These are phyloP conservation scores for Malthinus seriepunctatus DNA, from an alignment of 2,888 invertebrate genomes.

Conservation along the genomic window DNA sequence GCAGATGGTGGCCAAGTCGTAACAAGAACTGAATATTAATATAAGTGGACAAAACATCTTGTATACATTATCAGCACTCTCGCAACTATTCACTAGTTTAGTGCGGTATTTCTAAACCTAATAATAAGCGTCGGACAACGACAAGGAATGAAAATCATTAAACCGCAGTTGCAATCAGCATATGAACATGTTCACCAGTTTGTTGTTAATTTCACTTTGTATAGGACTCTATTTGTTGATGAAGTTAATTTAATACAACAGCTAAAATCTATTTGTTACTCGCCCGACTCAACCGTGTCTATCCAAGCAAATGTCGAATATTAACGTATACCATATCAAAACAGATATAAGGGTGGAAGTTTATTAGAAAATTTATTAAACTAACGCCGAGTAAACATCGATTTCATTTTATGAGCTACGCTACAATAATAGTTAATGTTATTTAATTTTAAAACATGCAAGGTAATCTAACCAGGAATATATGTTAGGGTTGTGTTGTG, in stretches of 20 bases:
- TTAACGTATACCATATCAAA: background rate
- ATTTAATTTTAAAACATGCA: too few species aligned
- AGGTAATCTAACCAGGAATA: too few species aligned
- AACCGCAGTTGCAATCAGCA: slow-evolving; percentile 19
- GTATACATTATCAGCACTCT: slow-evolving; percentile 14
- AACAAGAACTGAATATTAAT: slow-evolving; percentile 15
- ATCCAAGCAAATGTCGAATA: slow-evolving; percentile 12
- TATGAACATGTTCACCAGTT: slow-evolving; percentile 15
- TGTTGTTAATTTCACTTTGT: slow-evolving; percentile 14
- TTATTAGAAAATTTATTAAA: too few species aligned
- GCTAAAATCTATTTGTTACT: slow-evolving; percentile 8
- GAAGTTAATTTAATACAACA: slow-evolving; percentile 15
- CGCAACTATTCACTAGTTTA: slow-evolving; percentile 4
- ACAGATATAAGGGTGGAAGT: too few species aligned
- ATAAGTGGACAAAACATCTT: slow-evolving; percentile 15
- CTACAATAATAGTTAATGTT: too few species aligned
- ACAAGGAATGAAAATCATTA: slow-evolving; percentile 2
- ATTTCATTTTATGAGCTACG: too few species aligned
- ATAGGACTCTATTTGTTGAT: slow-evolving; percentile 13
- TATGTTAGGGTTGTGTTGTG: too few species aligned
- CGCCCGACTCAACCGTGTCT: background rate
- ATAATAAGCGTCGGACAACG: slow-evolving; percentile 10
- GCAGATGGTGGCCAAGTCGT: slow-evolving; percentile 12
- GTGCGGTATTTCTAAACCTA: slow-evolving; percentile 1
- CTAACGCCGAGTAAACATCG: too few species aligned